Evolutionary conservation across 2,888 invertebrate species (phyloP), one percentile per base, ranked within the genome.

Genomic region (Synanthedon vespiformis): DNA sequence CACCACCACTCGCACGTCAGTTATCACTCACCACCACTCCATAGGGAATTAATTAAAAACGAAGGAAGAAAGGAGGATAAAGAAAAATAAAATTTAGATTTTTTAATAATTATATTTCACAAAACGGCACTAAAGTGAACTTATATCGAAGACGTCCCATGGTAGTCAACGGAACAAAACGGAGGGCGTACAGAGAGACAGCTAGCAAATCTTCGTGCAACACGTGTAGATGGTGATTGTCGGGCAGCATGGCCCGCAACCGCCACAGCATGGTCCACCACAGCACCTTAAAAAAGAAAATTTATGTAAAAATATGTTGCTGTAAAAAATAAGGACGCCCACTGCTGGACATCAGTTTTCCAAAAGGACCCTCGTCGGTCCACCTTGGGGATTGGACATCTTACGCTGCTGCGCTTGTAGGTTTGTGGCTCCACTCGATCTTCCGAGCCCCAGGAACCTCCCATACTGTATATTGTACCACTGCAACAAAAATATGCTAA

Each of bases 201-300:
- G 8, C 56, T 65, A 84, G 64, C 84, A 84, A 58, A 83, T 84
- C 81, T 84, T 84, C 52, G 83, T 84, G 65, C 82, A 84, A 63
- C 83, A 82, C 40, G 82, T 82, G 69, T 83, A 80, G 58, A 84
- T 83, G 1, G 82, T 84, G 55, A 84, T 83, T 58, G 65, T 67
- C 0, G 83, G 83, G 60, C 82, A 80, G 63, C 79, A 65, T 34
- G 68, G 65, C 34, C 70, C 57, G 54, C 60, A 57, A 61, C 80
- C 78, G 63, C 80, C 27, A n/a, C 60, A 56, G 55, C 58, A 60
- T 48, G 63, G 60, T 62, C 80, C 78, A 63, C 80, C 78, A 63
- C 80, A 69, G 59, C 68, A 80, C 77, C 80, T 79, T 2, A 57
- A 63, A 50, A n/a, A 55, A 52, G 41, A 51, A 52, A 16, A 13